Evolutionary conservation across 2,888 invertebrate species (phyloP).

Genomic region (Odontomyia ornata): DNA sequence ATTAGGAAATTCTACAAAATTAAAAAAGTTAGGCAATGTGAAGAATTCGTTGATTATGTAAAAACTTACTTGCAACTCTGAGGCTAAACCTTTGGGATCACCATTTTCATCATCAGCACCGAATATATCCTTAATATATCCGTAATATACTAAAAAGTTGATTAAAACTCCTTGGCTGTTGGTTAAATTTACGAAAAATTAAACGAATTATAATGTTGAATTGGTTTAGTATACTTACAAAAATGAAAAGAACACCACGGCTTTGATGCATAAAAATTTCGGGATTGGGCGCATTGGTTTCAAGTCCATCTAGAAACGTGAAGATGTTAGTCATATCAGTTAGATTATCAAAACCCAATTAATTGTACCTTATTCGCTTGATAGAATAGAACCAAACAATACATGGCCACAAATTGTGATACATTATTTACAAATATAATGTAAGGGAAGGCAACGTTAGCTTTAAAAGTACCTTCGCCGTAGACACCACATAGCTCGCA

Average conservation of each 20-base stretch:
- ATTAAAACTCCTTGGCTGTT: constrained; percentile 92
- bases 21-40: constrained; percentile 48
- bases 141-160: constrained; percentile 83
- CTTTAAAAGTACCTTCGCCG: constrained; percentile 89
- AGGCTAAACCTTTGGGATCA: constrained; percentile 78
- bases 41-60: neutral
- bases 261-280: constrained; percentile 96
- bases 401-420: constrained; percentile 96
- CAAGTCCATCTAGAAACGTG: constrained; percentile 68
- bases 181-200: constrained; percentile 59
- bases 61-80: constrained; percentile 77
- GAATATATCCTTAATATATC: constrained; percentile 80
- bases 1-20: constrained; percentile 88
- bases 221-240: constrained; percentile 76
- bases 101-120: constrained; percentile 73
- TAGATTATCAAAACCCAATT: constrained; percentile 5
- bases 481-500: constrained; percentile 87
- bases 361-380: constrained; percentile 77
- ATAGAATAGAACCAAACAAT: constrained; percentile 93
- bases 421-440: constrained; percentile 88
- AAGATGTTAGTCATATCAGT: neutral
- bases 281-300: constrained; percentile 93
- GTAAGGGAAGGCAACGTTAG: constrained; percentile 87
- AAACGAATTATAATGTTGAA: neutral
- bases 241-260: constrained; percentile 97